Evolutionary conservation across 2,113 vertebrate genomes (phyloP).

Genomic region (Cinclus cinclus): DNA sequence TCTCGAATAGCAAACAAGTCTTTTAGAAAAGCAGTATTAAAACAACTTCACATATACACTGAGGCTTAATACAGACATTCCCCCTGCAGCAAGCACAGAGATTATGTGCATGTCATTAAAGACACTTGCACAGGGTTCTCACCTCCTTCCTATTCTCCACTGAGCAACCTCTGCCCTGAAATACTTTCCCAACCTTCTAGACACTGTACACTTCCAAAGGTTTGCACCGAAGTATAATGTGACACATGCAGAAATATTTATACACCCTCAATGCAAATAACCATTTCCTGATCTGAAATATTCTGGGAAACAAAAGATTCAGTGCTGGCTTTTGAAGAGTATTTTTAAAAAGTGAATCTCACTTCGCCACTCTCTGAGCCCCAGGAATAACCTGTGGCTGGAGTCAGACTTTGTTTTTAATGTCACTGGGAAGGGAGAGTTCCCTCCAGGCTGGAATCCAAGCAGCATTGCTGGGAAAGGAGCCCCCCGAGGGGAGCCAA

Average conservation of each 20-base stretch:
- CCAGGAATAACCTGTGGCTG: neutral
- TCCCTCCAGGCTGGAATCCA: neutral
- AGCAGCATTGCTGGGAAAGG: neutral
- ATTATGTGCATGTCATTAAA: neutral
- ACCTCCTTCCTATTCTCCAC: neutral
- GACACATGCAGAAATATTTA: neutral
- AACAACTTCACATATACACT: neutral
- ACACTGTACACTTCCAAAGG: neutral
- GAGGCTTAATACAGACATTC: neutral
- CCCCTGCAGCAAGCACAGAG: neutral
- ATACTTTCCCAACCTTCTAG: neutral
- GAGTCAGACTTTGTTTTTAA: neutral
- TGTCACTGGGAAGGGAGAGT: neutral
- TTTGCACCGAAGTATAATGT: neutral
- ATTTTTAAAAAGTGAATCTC: neutral
- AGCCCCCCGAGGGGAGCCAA: rapidly evolving
- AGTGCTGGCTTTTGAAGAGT: neutral
- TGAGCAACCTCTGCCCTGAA: neutral
- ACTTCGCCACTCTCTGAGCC: neutral
- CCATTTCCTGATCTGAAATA: neutral
- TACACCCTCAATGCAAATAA: neutral
- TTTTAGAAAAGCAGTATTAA: neutral
- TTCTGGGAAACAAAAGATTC: neutral
- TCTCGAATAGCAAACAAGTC: neutral
- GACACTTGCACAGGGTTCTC: neutral